A percentile compares a stretch with the other conserved stretches of the same genome.
Evolutionary conservation across 1,140 invertebrate species (phyloP).

Genomic region (Harpegnathos saltator): DNA sequence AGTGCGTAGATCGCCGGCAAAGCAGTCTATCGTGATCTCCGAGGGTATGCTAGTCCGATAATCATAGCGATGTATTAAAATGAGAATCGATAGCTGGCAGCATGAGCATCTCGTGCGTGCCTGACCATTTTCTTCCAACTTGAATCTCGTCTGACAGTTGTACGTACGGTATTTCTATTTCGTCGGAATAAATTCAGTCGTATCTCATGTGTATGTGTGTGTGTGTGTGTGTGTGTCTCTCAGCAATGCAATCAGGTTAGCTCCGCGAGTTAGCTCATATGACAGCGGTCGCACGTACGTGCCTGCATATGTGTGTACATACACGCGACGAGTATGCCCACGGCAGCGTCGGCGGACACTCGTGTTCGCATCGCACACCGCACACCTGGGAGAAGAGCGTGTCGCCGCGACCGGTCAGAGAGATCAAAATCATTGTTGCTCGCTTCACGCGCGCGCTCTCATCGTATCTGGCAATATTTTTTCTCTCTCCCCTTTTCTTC

Average conservation of each 20-base stretch:
- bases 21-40: conserved; percentile 63
- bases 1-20: conserved; percentile 63
- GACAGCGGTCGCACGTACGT: not conserved
- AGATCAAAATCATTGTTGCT: not conserved
- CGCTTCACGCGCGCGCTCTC: not conserved
- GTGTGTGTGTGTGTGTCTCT: not conserved
- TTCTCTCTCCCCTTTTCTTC: too few species aligned
- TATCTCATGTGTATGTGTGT: too few species aligned
- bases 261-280: not conserved
- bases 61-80: conserved; percentile 76
- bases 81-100: conserved; percentile 77
- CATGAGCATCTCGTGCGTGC: conserved; percentile 75
- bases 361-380: not conserved
- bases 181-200: not conserved
- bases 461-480: not conserved
- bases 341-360: not conserved
- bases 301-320: not conserved
- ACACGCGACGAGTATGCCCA: not conserved
- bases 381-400: not conserved
- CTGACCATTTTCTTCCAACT: conserved; percentile 10
- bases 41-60: conserved; percentile 72
- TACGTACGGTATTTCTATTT: not conserved
- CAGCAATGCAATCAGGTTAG: conserved; percentile 36
- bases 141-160: not conserved
- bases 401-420: not conserved